A percentile compares a stretch with the other conserved stretches of the same genome.
phyloP scores from a whole-genome alignment of 2,797 vertebrate species.

The Melanotaenia nigrans region DNA sequence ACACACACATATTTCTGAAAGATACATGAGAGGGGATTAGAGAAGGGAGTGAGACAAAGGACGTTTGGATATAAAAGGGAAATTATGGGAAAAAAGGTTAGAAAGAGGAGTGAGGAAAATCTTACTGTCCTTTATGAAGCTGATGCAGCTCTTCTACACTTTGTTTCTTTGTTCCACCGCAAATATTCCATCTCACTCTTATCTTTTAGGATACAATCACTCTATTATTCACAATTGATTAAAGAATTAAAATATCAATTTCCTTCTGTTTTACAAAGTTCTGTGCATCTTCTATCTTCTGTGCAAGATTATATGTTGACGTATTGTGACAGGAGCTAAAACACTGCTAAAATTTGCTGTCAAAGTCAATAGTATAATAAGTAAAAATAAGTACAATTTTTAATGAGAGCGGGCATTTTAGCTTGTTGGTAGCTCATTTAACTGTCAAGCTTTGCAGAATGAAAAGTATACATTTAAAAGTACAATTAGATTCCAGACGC shows the following conservation, averaged over 20 bases:
- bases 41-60: background rate
- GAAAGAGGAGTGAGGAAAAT: constrained; percentile 9
- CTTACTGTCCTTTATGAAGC: constrained; percentile 48
- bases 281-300: background rate
- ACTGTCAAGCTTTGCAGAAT: background rate
- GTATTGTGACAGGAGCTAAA: background rate
- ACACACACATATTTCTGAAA: constrained; percentile 10
- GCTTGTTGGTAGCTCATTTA: background rate
- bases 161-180: constrained; percentile 49
- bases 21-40: constrained; percentile 34
- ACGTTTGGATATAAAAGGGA: constrained; percentile 19
- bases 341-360: background rate
- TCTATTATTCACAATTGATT: too few relatives aligned
- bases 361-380: background rate
- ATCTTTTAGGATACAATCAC: too few relatives aligned
- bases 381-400: background rate
- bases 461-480: background rate
- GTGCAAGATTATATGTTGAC: background rate
- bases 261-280: background rate
- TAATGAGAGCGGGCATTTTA: background rate
- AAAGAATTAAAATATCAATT: background rate
- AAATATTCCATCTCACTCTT: background rate
- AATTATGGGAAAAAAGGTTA: constrained; percentile 13
- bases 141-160: constrained; percentile 42
- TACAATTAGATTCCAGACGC: background rate